Base-by-base conservation (phyloP, 1,140 invertebrate species). In the Diuraphis noxia region DNA sequence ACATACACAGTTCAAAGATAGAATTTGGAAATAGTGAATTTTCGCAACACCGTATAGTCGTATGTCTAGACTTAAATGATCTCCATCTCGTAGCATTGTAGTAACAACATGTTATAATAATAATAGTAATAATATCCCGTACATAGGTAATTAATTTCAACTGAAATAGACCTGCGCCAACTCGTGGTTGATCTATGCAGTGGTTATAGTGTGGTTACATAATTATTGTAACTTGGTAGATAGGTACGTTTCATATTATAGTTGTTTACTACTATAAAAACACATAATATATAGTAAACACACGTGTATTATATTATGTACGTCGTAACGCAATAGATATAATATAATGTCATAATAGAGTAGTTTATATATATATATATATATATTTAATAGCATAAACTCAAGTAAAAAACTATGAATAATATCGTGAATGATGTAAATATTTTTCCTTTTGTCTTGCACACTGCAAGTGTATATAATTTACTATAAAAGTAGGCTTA, bases 261-360 rank as follows among this genome's bases (percentile, higher is more conserved):
- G 36, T 41, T 30, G 40, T 84, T 84, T 84, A 41, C 23, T 40
- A 41, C 43, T 30, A n/a, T 84, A 82, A 23, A 4, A 10, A 13
- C 13, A n/a, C 4, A 13, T n/a, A n/a, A 72, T 34, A 36, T n/a
- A n/a, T 23, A 21, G 40, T n/a, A 43, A 79, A 79, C 40, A 84
- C 40, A 43, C 7, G 21, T n/a, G 19, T 38, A 36, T 79, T 79
- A 79, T 36, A 17, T 38, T 79, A 79, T 88, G 38, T 92, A 63
- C 87, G 79, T 82, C n/a, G n/a, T n/a, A 38, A 30, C n/a, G 91
- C 56, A 34, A 81, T 46, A 46, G 43, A 2, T 13, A 46, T 46
- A 46, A 46, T 87, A 40, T 79, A 90, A 52, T 90, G 72, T 43
- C 38, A 40, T 82, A 52, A 46, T 46, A 46, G n/a, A n/a, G n/a